Conservation (phyloP, 2,888 invertebrate genomes). For the Itoplectis maculator region DNA sequence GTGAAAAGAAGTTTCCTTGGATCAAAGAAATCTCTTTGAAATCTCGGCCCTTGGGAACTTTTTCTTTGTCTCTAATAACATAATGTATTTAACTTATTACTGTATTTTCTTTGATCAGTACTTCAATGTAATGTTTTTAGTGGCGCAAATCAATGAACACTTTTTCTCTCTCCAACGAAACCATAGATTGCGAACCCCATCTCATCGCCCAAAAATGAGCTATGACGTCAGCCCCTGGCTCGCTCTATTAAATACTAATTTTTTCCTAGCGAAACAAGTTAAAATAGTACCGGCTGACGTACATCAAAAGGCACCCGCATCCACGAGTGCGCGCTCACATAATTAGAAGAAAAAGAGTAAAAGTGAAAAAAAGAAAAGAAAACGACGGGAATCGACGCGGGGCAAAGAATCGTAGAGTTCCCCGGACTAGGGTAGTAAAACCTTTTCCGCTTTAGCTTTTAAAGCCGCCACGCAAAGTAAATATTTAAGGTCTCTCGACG, state of each 20-base stretch:
- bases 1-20: too few relatives aligned
- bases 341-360: constrained; percentile 28
- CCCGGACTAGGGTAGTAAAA: constrained; percentile 21
- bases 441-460: constrained; percentile 20
- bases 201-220: not conserved
- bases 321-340: not conserved
- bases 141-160: too few relatives aligned
- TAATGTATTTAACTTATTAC: too few relatives aligned
- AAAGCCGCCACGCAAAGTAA: constrained; percentile 24
- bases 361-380: constrained; percentile 2
- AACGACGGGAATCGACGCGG: constrained; percentile 5
- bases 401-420: constrained; percentile 20
- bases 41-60: too few relatives aligned
- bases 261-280: not conserved
- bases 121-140: too few relatives aligned
- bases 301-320: constrained; percentile 5
- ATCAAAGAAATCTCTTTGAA: too few relatives aligned
- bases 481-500: constrained; percentile 36
- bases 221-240: not conserved
- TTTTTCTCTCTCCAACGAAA: too few relatives aligned
- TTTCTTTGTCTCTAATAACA: too few relatives aligned
- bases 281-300: not conserved
- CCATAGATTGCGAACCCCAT: not conserved
- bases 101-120: too few relatives aligned
- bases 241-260: not conserved